Percentiles rank a stretch among this genome's conserved stretches.
phyloP scores from a whole-genome alignment of 1,140 invertebrate genomes.

The Phthorimaea operculella region DNA sequence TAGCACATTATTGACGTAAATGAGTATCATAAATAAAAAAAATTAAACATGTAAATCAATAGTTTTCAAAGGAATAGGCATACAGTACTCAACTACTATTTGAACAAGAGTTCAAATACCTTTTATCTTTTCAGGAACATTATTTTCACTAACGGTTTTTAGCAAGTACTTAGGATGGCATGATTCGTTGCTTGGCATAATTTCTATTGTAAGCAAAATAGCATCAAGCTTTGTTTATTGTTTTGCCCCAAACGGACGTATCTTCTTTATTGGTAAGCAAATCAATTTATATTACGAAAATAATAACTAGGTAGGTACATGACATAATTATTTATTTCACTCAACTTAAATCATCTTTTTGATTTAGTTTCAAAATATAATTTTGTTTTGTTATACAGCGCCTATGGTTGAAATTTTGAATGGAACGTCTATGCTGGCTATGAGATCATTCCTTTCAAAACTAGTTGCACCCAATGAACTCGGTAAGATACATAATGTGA shows the following conservation, averaged over 20 bases:
- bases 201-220: slow-evolving; percentile 58
- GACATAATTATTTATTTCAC: too few relatives aligned
- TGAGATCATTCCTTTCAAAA: slow-evolving; percentile 63
- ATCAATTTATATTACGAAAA: too few relatives aligned
- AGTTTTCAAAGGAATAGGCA: too few relatives aligned
- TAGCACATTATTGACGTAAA: too few relatives aligned
- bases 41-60: too few relatives aligned
- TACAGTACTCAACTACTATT: too few relatives aligned
- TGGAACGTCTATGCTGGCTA: slow-evolving; percentile 58
- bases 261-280: slow-evolving; percentile 56
- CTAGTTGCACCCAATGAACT: slow-evolving; percentile 52
- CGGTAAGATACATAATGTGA: slow-evolving; percentile 30
- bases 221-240: slow-evolving; percentile 55
- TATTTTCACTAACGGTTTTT: slow-evolving; percentile 57
- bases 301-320: too few relatives aligned
- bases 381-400: slow-evolving; percentile 23
- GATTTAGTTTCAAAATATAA: too few relatives aligned
- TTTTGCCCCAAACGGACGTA: slow-evolving; percentile 49
- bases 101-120: too few relatives aligned
- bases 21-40: too few relatives aligned
- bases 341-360: too few relatives aligned
- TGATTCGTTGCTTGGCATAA: slow-evolving; percentile 60
- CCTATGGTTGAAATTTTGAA: slow-evolving; percentile 66
- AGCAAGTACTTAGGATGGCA: slow-evolving; percentile 60
- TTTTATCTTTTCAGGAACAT: slow-evolving; percentile 46